Evolutionary conservation across 2,113 vertebrate genomes (phyloP).

Genomic region (Deroptyus accipitrinus): DNA sequence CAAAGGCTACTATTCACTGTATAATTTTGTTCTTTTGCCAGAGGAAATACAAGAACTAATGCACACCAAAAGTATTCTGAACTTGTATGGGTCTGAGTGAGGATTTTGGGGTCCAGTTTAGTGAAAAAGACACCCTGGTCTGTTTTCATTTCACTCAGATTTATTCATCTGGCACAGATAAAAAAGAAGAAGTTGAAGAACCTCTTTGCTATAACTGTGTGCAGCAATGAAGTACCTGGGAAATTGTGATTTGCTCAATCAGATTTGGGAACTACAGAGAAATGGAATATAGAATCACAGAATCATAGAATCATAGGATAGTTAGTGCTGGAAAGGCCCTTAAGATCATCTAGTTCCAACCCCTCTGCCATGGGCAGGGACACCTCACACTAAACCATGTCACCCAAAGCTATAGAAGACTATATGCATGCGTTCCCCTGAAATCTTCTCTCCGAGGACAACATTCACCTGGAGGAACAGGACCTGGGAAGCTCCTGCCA

Average conservation of each 20-base stretch:
- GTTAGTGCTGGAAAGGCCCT: no score
- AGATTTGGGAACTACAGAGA: not conserved
- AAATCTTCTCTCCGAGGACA: not conserved
- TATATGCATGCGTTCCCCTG: not conserved
- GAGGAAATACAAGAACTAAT: not conserved
- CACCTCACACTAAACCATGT: no score
- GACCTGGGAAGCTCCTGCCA: not conserved
- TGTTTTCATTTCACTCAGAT: not conserved
- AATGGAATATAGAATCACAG: not conserved
- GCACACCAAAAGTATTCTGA: not conserved
- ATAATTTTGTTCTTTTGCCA: not conserved
- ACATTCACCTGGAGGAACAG: not conserved
- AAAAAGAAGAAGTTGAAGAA: not conserved
- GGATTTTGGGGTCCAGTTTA: fast-evolving
- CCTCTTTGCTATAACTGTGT: not conserved
- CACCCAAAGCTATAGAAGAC: no score
- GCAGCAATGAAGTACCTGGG: not conserved
- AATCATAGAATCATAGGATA: no score
- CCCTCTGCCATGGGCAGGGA: no score
- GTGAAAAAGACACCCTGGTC: not conserved
- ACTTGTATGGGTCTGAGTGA: not conserved
- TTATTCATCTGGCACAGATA: not conserved
- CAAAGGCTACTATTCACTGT: not conserved
- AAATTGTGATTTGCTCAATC: not conserved
- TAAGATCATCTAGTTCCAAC: no score